Conservation (phyloP, 2,113 vertebrate species). For the Zosterops japonicus region DNA sequence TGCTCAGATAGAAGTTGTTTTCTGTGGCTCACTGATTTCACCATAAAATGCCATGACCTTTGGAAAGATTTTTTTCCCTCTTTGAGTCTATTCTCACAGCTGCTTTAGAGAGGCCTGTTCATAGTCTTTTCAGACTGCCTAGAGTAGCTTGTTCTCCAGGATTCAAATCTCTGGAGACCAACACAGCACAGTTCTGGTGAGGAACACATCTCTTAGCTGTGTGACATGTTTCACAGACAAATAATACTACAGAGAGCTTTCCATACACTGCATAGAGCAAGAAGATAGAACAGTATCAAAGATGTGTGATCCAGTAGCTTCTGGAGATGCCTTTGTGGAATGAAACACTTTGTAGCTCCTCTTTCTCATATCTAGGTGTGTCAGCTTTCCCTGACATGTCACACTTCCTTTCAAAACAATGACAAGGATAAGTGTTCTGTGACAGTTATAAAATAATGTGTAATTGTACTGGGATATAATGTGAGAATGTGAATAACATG, state of each 20-base stretch:
- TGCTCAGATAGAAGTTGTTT: not conserved
- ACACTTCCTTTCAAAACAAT: not conserved
- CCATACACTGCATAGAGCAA: not conserved
- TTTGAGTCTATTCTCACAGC: not conserved
- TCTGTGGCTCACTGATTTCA: not conserved
- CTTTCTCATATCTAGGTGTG: not conserved
- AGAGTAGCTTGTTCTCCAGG: not conserved
- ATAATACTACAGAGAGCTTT: not conserved
- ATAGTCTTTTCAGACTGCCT: not conserved
- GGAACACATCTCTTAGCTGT: not conserved
- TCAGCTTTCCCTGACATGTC: not conserved
- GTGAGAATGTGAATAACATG: not conserved
- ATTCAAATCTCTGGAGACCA: not conserved
- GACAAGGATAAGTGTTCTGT: not conserved
- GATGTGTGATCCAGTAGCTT: not conserved
- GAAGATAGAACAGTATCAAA: not conserved
- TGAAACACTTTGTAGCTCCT: not conserved
- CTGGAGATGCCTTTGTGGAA: not conserved
- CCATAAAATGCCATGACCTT: not conserved
- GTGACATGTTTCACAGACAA: not conserved
- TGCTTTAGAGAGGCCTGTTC: not conserved
- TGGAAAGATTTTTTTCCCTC: not conserved
- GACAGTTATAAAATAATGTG: not conserved
- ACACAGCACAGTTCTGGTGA: not conserved
- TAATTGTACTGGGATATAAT: not conserved